Evolutionary conservation across 2,113 vertebrate species (phyloP).

Genomic region (Erinaceus europaeus): DNA sequence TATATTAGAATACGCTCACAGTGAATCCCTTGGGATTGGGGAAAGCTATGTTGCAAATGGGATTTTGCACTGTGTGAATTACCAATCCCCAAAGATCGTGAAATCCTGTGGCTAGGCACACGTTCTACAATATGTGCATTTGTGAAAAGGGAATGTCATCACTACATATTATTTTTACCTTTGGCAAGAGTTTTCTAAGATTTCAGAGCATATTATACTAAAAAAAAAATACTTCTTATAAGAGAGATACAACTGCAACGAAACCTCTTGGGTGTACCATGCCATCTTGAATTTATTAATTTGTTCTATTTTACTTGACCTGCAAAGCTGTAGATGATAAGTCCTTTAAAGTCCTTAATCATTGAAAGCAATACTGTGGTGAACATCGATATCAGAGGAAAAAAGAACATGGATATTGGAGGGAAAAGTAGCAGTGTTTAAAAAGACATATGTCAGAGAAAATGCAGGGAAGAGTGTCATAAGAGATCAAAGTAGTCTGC

Average conservation of each 20-base stretch:
- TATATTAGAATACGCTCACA: slow-evolving; percentile 62
- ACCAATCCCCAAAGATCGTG: slow-evolving; percentile 65
- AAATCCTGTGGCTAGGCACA: slow-evolving; percentile 71
- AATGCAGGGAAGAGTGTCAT: neutral
- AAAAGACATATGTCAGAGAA: neutral
- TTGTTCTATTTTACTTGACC: slow-evolving; percentile 25
- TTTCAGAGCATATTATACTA: slow-evolving; percentile 49
- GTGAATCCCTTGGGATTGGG: slow-evolving; percentile 60
- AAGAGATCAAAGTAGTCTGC: neutral
- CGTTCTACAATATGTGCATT: slow-evolving; percentile 61
- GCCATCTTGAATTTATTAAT: slow-evolving; percentile 40
- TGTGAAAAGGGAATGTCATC: slow-evolving; percentile 60
- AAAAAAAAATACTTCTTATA: slow-evolving; percentile 59
- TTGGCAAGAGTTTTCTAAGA: slow-evolving; percentile 64
- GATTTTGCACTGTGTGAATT: slow-evolving; percentile 74
- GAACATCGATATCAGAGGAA: neutral
- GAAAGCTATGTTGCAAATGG: slow-evolving; percentile 70
- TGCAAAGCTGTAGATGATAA: neutral
- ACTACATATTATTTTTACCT: slow-evolving; percentile 63
- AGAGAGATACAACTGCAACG: slow-evolving; percentile 23
- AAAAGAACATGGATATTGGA: too few species aligned
- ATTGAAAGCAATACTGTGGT: neutral
- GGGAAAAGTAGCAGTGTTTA: neutral
- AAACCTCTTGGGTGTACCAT: slow-evolving; percentile 14
- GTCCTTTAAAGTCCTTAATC: neutral